Conservation (phyloP, 2,113 vertebrate species). For the Lontra canadensis region DNA sequence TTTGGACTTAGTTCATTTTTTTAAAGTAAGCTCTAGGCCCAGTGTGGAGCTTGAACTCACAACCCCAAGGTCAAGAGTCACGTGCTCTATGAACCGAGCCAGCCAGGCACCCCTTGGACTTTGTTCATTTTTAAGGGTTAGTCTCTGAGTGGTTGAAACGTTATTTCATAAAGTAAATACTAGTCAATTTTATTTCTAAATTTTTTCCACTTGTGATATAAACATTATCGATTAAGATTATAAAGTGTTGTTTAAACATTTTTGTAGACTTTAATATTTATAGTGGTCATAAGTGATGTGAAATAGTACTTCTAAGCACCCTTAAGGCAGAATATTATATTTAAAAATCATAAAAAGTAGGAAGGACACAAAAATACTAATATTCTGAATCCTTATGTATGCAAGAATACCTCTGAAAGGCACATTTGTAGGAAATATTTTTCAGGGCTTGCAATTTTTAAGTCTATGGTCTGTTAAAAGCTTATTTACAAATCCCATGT, state of each 20-base stretch:
- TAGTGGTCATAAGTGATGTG: background rate
- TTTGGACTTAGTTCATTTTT: conserved; percentile 13
- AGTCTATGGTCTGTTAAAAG: background rate
- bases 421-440: background rate
- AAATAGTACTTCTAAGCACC: background rate
- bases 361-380: background rate
- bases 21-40: background rate
- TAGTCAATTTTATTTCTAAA: background rate
- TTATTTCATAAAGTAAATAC: background rate
- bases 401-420: conserved; percentile 13
- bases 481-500: background rate
- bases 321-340: background rate
- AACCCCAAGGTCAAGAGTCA: background rate
- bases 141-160: background rate
- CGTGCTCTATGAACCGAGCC: background rate
- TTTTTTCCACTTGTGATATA: background rate
- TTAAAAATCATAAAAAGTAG: background rate
- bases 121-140: background rate
- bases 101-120: background rate
- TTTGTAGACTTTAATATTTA: background rate
- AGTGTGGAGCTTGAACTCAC: background rate
- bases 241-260: background rate
- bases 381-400: background rate
- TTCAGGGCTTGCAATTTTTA: background rate
- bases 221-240: background rate